phyloP scores from a whole-genome alignment of 2,797 vertebrate genomes.

The Squalus acanthias region DNA sequence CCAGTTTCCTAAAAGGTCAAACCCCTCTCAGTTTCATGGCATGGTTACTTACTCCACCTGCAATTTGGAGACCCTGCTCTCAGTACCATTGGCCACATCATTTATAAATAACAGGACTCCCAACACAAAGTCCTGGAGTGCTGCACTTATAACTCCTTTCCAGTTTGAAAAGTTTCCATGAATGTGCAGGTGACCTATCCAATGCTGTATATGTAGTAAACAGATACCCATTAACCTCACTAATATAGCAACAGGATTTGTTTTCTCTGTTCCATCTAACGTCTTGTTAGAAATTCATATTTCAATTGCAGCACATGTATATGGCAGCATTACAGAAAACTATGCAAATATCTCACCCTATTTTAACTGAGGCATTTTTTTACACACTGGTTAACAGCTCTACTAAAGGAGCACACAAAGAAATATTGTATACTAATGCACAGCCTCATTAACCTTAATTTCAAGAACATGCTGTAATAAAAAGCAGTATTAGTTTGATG shows the following conservation, averaged over 20 bases:
- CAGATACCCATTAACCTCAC: background rate
- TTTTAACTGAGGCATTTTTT: background rate
- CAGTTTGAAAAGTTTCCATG: background rate
- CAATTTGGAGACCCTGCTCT: background rate
- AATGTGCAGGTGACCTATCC: background rate
- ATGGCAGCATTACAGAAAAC: background rate
- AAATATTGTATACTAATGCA: background rate
- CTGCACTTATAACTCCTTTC: background rate
- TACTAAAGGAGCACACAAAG: background rate
- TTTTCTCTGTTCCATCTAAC: background rate
- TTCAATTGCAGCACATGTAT: background rate
- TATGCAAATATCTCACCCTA: background rate
- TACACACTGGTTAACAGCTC: background rate
- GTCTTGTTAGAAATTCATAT: background rate
- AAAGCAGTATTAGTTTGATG: background rate
- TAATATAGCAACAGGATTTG: background rate
- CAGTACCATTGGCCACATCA: background rate
- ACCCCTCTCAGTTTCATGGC: background rate
- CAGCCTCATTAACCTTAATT: background rate
- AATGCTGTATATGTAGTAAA: background rate
- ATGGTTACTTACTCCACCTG: background rate
- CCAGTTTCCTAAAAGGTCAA: background rate
- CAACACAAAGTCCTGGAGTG: background rate
- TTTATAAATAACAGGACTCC: background rate
- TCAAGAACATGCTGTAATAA: background rate